These are phyloP conservation scores for Grapholita molesta DNA, from an alignment of 1,140 invertebrate genomes.

Conservation along the genomic window DNA sequence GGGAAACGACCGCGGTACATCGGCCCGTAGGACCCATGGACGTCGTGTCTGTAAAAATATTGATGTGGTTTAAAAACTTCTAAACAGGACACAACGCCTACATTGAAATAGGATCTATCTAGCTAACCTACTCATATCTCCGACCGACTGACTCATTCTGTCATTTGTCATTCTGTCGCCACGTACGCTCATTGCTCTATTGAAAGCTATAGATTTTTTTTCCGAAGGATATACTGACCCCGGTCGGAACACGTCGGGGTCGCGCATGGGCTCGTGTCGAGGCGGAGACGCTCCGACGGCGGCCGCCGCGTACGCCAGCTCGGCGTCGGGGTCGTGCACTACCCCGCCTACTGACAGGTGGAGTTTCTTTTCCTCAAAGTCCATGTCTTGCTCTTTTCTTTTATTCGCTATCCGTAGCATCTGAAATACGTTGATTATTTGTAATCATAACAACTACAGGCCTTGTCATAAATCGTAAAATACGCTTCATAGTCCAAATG, in stretches of 20 bases:
- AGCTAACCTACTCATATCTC: too few relatives aligned
- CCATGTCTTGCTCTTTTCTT: slow-evolving; percentile 95
- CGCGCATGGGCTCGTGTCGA: slow-evolving; percentile 43
- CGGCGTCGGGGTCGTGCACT: slow-evolving; percentile 90
- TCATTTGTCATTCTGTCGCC: too few relatives aligned
- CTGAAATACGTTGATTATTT: slow-evolving; percentile 28
- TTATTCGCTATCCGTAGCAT: slow-evolving; percentile 89
- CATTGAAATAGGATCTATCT: too few relatives aligned
- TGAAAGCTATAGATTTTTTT: too few relatives aligned
- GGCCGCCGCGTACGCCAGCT: slow-evolving; percentile 77
- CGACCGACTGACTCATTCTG: too few relatives aligned
- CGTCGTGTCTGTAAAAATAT: not conserved
- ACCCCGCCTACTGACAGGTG: slow-evolving; percentile 84
- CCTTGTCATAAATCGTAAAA: not conserved
- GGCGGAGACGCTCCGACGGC: slow-evolving; percentile 68
- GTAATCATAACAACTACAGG: not conserved
- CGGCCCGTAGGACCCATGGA: slow-evolving; percentile 45
- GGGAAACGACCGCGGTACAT: slow-evolving; percentile 59
- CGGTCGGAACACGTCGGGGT: slow-evolving; percentile 41
- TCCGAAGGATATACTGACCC: slow-evolving; percentile 24
- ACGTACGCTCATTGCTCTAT: too few relatives aligned
- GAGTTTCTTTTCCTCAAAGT: slow-evolving; percentile 98
- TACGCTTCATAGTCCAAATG: too few relatives aligned
- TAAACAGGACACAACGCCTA: too few relatives aligned
- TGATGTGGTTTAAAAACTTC: not conserved